These are phyloP conservation scores for Molossus alvarezi DNA, from an alignment of 2,797 vertebrate species.

Conservation along the genomic window DNA sequence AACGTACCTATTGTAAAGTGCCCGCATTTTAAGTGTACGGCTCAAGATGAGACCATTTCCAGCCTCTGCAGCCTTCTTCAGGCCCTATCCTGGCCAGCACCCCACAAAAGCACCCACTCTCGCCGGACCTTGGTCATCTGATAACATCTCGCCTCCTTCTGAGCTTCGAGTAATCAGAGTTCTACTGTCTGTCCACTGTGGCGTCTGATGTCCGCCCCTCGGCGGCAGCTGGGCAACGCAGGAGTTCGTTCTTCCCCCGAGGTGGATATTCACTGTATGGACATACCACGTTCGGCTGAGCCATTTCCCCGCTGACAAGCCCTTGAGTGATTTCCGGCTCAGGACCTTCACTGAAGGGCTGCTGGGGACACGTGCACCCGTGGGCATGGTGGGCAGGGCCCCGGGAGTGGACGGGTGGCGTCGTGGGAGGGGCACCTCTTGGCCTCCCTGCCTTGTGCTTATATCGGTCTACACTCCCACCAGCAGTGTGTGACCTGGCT, in stretches of 20 bases:
- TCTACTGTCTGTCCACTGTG: neutral
- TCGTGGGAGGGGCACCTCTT: neutral
- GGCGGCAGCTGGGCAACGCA: neutral
- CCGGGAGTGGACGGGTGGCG: neutral
- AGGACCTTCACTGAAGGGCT: neutral
- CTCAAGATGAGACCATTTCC: neutral
- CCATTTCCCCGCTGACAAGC: neutral
- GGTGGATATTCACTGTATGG: neutral
- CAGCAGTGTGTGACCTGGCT: neutral
- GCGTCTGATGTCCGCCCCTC: neutral
- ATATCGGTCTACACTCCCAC: neutral
- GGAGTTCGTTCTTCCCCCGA: neutral
- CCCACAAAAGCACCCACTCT: neutral
- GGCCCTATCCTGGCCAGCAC: fast-evolving
- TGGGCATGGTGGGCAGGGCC: neutral
- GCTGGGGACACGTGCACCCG: neutral
- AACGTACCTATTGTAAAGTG: neutral
- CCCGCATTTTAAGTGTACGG: neutral
- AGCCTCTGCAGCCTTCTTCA: neutral
- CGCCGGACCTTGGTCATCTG: neutral
- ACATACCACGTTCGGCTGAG: neutral
- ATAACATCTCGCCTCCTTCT: neutral
- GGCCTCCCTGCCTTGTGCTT: neutral
- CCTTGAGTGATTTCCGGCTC: neutral
- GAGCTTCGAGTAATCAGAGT: neutral